phyloP scores from a whole-genome alignment of 2,113 vertebrate species.

The Edolisoma coerulescens region DNA sequence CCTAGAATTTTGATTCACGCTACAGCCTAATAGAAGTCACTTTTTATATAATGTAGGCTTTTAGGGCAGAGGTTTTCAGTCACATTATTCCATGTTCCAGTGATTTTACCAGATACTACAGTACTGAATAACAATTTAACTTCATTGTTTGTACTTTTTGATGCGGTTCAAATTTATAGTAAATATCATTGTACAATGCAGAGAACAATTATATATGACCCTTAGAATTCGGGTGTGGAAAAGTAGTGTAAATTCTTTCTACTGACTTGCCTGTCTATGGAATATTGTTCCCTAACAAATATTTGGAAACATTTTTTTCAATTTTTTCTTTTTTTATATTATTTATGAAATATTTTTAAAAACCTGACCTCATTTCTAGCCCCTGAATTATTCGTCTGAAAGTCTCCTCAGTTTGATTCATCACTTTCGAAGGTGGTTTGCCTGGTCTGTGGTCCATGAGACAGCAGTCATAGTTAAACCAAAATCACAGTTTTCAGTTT shows the following conservation, averaged over 20 bases:
- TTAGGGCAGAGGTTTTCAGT: not conserved
- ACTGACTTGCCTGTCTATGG: not conserved
- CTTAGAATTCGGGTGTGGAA: not conserved
- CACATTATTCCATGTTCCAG: not conserved
- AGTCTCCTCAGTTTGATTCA: not conserved
- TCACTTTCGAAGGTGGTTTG: not conserved
- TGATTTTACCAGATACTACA: not conserved
- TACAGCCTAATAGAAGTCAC: not conserved
- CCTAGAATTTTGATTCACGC: not conserved
- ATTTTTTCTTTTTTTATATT: fast-evolving
- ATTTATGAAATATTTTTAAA: not conserved
- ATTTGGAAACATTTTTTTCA: not conserved
- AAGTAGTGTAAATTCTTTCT: not conserved
- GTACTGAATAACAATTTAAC: not conserved
- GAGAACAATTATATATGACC: not conserved
- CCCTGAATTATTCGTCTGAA: not conserved
- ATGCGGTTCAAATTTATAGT: not conserved
- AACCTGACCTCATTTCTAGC: not conserved
- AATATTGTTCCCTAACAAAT: not conserved
- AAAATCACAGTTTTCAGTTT: not conserved
- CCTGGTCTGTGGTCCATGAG: not conserved
- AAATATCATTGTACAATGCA: not conserved
- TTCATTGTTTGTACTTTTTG: not conserved
- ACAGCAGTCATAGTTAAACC: not conserved
- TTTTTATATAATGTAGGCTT: not conserved